phyloP scores from a whole-genome alignment of 2,888 invertebrate species.

The Platycheirus rosarum region DNA sequence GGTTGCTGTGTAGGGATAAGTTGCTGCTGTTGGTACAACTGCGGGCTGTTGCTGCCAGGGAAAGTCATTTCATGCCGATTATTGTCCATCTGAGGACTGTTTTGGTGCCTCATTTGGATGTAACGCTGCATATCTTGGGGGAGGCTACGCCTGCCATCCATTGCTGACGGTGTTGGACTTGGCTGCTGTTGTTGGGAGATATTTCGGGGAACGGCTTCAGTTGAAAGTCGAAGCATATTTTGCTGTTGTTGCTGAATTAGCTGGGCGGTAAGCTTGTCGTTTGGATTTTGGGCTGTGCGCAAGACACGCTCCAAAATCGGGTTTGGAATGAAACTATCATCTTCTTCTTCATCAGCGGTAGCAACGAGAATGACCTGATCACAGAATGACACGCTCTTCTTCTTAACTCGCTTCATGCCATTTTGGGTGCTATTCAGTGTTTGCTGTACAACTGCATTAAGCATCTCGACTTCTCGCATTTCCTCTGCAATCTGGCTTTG shows the following conservation, averaged over 20 bases:
- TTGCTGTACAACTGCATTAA: conserved; percentile 84
- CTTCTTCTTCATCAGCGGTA: conserved; percentile 95
- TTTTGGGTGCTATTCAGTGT: conserved; percentile 83
- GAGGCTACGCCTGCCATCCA: conserved; percentile 69
- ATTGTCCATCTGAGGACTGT: conserved; percentile 77
- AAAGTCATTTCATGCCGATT: conserved; percentile 74
- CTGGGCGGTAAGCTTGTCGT: conserved; percentile 83
- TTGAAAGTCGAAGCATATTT: conserved; percentile 83
- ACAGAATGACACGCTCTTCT: conserved; percentile 97
- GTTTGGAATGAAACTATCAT: conserved; percentile 94
- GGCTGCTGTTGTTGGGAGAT: conserved; percentile 75
- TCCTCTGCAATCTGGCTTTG: conserved; percentile 84
- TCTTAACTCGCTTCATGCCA: conserved; percentile 87
- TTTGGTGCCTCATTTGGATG: conserved; percentile 78
- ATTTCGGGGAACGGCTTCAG: conserved; percentile 80
- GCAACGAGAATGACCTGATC: conserved; percentile 96
- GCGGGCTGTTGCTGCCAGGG: conserved; percentile 60
- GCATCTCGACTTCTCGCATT: conserved; percentile 84
- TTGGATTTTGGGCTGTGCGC: conserved; percentile 89
- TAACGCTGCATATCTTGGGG: conserved; percentile 80
- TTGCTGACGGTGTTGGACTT: conserved; percentile 63
- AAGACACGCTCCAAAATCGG: conserved; percentile 94
- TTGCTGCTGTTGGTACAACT: conserved; percentile 77
- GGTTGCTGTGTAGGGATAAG: conserved; percentile 77
- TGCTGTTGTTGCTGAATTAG: conserved; percentile 83